Conservation (phyloP, 1,140 invertebrate genomes). For the Antheraea mylitta region DNA sequence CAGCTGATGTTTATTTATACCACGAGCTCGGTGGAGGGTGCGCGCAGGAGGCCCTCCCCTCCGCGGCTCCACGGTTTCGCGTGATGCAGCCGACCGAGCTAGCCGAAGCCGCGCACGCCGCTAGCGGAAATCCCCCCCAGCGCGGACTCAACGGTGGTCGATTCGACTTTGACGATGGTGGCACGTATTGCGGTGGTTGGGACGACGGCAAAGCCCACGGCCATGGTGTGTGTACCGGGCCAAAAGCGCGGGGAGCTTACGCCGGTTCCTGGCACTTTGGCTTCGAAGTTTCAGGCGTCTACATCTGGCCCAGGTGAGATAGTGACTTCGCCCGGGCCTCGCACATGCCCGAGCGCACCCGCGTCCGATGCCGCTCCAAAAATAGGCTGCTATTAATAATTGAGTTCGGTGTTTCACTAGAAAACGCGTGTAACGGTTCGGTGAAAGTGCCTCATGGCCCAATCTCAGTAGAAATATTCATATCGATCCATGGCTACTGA, state of each 20-base stretch:
- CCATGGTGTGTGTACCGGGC: constrained; percentile 97
- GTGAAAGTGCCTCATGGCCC: constrained; percentile 73
- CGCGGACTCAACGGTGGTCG: constrained; percentile 93
- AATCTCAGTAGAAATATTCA: constrained; percentile 60
- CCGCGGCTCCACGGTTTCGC: constrained; percentile 71
- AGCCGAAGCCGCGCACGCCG: constrained; percentile 81
- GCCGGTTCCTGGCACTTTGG: constrained; percentile 99
- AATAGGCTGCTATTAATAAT: constrained; percentile 79
- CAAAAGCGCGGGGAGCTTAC: constrained; percentile 98
- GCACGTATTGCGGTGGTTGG: constrained; percentile 99
- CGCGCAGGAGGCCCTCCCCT: constrained; percentile 75
- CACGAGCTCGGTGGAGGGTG: constrained; percentile 76
- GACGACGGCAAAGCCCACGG: constrained; percentile 99
- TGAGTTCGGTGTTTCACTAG: constrained; percentile 77
- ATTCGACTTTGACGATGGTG: constrained; percentile 99
- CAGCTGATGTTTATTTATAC: constrained; percentile 80
- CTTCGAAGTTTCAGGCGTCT: constrained; percentile 99
- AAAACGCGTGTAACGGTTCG: constrained; percentile 75
- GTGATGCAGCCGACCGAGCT: constrained; percentile 75
- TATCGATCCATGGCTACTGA: constrained; percentile 70
- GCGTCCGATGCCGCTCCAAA: constrained; percentile 75
- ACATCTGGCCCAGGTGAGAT: constrained; percentile 97
- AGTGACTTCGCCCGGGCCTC: constrained; percentile 74
- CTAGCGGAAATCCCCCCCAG: constrained; percentile 81
- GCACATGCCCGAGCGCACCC: constrained; percentile 71